Conservation (phyloP, 2,113 vertebrate genomes). For the Myiozetetes cayanensis region DNA sequence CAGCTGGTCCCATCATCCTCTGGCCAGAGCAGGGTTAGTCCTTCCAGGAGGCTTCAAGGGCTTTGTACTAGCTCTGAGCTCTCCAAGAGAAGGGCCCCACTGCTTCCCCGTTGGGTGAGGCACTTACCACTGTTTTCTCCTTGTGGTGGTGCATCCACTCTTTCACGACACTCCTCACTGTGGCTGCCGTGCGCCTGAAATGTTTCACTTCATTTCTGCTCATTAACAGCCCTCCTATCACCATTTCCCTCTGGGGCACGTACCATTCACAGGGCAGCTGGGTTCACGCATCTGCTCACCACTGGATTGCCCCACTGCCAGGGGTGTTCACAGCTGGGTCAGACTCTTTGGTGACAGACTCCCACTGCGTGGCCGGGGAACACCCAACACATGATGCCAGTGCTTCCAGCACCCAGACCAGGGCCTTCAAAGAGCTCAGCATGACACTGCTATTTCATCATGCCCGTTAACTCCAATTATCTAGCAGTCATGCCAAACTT, state of each 20-base stretch:
- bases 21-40: slow-evolving; percentile 2
- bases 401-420: neutral
- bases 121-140: neutral
- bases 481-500: neutral
- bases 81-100: neutral
- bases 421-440: neutral
- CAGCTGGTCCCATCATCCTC: neutral
- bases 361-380: rapidly evolving
- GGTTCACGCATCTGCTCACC: neutral
- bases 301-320: neutral
- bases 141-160: neutral
- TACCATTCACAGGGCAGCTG: neutral
- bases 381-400: neutral
- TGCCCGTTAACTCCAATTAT: neutral
- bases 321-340: neutral
- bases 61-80: neutral
- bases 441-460: neutral
- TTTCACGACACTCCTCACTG: neutral
- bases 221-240: neutral
- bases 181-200: rapidly evolving
- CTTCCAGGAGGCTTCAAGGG: slow-evolving; percentile 36
- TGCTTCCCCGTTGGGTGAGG: neutral
- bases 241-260: neutral
- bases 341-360: neutral
- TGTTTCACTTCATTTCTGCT: neutral